phyloP scores from a whole-genome alignment of 2,797 vertebrate species.

The Enteromius fasciolatus region DNA sequence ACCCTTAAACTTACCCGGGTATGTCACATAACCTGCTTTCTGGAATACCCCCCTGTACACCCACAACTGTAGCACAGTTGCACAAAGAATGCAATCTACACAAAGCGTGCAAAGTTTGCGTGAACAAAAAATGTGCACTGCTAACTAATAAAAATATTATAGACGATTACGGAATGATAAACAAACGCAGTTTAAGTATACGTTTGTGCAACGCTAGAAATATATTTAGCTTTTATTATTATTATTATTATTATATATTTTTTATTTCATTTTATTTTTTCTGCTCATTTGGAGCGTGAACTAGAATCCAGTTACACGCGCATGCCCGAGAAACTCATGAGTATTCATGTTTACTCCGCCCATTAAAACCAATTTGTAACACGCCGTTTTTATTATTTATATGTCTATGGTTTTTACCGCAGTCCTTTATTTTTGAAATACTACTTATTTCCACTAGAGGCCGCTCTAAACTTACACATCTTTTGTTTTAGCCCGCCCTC shows the following conservation, averaged over 20 bases:
- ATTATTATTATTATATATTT: too few species aligned
- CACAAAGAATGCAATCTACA: not conserved
- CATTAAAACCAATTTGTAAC: not conserved
- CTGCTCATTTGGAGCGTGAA: not conserved
- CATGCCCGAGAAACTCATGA: not conserved
- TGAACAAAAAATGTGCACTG: not conserved
- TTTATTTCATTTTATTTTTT: not conserved
- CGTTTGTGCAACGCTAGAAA: not conserved
- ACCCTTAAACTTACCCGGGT: too few species aligned
- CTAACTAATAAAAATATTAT: not conserved
- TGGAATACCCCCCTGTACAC: too few species aligned
- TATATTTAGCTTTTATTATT: too few species aligned
- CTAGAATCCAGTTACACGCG: not conserved
- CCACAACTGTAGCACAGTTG: too few species aligned
- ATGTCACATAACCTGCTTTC: too few species aligned
- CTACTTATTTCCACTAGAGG: constrained; percentile 6
- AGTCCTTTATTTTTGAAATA: not conserved
- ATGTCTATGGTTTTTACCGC: not conserved
- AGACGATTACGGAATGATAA: not conserved
- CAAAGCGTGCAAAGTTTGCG: not conserved
- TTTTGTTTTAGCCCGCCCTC: not conserved
- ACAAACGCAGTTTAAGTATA: not conserved
- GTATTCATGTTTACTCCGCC: not conserved
- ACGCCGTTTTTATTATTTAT: not conserved
- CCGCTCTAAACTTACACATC: not conserved